phyloP scores from a whole-genome alignment of 2,797 vertebrate genomes.

The Brachyrhaphis roseni region DNA sequence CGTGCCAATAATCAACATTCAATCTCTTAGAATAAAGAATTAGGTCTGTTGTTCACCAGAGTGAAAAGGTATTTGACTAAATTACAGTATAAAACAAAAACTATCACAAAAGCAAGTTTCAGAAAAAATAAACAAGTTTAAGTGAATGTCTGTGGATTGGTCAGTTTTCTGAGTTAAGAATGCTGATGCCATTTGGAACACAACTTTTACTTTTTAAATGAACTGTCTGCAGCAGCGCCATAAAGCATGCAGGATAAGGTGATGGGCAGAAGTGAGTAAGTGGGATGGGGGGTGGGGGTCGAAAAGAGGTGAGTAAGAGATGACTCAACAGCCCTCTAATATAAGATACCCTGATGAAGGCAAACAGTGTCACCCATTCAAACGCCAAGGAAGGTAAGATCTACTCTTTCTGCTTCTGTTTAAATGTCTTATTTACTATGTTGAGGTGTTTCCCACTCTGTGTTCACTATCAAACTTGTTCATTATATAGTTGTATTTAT shows the following conservation, averaged over 20 bases:
- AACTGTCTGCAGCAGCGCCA: conserved; percentile 11
- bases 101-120: neutral
- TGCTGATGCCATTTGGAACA: neutral
- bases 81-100: neutral
- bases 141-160: neutral
- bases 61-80: neutral
- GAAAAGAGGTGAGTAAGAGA: conserved; percentile 80
- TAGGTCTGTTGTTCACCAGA: neutral
- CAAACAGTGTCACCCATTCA: conserved; percentile 58
- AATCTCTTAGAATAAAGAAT: neutral
- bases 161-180: neutral
- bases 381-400: conserved; percentile 77
- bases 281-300: conserved; percentile 47
- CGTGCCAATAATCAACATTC: neutral
- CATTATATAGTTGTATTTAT: neutral
- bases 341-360: conserved; percentile 82
- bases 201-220: neutral
- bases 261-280: conserved; percentile 41
- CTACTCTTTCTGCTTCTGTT: conserved; percentile 34
- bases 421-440: conserved; percentile 7
- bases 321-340: conserved; percentile 82
- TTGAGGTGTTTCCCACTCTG: neutral
- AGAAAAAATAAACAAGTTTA: neutral
- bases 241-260: conserved; percentile 29
- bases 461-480: neutral